phyloP scores from a whole-genome alignment of 2,888 invertebrate species.

The Latrodectus elegans region DNA sequence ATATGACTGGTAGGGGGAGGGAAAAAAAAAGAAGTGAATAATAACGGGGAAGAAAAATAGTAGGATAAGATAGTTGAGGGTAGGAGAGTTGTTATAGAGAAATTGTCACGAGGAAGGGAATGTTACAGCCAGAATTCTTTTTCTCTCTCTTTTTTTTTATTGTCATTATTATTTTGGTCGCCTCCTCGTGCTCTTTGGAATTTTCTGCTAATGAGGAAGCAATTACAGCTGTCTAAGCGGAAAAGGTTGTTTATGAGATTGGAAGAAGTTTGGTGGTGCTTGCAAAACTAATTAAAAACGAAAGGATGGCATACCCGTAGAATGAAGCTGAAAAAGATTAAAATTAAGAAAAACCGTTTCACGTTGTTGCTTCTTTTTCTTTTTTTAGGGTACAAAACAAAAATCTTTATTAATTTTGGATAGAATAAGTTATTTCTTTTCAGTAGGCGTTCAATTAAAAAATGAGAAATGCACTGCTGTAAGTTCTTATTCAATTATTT shows the following conservation, averaged over 20 bases:
- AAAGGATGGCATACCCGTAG: neutral
- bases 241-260: neutral
- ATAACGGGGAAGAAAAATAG: constrained; percentile 31
- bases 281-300: constrained; percentile 1
- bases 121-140: neutral
- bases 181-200: neutral
- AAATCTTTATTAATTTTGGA: too few species aligned
- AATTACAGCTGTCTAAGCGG: neutral
- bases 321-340: too few species aligned
- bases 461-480: too few species aligned
- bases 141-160: constrained; percentile 12
- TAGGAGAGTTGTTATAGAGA: constrained; percentile 12
- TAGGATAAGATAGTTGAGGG: constrained; percentile 15
- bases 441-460: too few species aligned
- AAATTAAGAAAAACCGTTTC: too few species aligned
- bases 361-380: too few species aligned
- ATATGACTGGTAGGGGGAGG: neutral
- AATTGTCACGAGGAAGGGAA: neutral
- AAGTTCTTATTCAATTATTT: too few species aligned
- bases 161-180: neutral
- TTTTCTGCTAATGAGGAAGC: constrained; percentile 39
- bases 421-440: too few species aligned
- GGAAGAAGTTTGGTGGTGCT: neutral
- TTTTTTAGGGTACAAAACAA: too few species aligned
- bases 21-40: constrained; percentile 4